Conservation (phyloP, 2,797 vertebrate species). For the Pipistrellus pipistrellus region DNA sequence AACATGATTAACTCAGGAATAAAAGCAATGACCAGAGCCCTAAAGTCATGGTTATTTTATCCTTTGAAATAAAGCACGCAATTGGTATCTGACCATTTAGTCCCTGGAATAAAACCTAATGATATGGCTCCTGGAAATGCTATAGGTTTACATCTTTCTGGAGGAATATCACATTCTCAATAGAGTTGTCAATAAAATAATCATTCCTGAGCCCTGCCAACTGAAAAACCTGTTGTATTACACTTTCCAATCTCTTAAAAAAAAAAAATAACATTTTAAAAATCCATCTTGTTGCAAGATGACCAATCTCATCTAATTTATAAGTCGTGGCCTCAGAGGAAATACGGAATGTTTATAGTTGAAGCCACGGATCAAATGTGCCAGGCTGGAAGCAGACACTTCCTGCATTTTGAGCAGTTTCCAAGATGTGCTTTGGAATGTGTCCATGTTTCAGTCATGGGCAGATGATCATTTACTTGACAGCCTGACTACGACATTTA, state of each 20-base stretch:
- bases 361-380: conserved; percentile 58
- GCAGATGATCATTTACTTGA: conserved; percentile 49
- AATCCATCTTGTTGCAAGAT: conserved; percentile 80
- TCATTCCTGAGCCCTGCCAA: conserved; percentile 72
- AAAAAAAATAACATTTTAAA: conserved; percentile 83
- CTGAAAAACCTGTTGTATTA: conserved; percentile 80
- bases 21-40: conserved; percentile 42
- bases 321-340: conserved; percentile 77
- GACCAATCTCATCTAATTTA: conserved; percentile 80
- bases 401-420: conserved; percentile 66
- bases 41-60: conserved; percentile 57
- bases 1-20: conserved; percentile 71
- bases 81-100: conserved; percentile 67
- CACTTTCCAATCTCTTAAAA: conserved; percentile 78
- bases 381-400: conserved; percentile 38
- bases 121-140: conserved; percentile 50
- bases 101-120: conserved; percentile 55
- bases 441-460: conserved; percentile 49
- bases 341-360: conserved; percentile 67
- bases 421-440: background rate
- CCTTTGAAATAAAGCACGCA: conserved; percentile 64
- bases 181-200: conserved; percentile 74
- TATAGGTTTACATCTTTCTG: conserved; percentile 13
- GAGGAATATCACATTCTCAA: conserved; percentile 69
- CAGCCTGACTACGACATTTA: background rate